Evolutionary conservation across 37 sponge, comb jelly and placozoan species (phyloP).

Genomic region (Halichondria panicea): DNA sequence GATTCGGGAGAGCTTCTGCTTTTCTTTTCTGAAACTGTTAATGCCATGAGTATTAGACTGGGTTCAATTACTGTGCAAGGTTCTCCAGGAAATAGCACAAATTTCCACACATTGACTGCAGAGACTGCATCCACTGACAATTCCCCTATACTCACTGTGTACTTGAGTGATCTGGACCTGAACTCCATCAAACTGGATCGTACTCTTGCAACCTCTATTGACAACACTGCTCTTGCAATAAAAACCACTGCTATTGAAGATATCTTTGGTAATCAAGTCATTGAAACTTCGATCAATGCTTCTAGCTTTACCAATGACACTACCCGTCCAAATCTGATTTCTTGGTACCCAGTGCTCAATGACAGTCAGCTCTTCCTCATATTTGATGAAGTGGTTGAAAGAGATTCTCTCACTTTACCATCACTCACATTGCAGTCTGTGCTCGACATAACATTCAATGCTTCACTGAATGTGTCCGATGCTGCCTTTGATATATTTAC

Average conservation of each 20-base stretch:
- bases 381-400: conserved; percentile 81
- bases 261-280: conserved; percentile 50
- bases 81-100: not conserved
- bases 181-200: conserved; percentile 68
- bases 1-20: conserved; percentile 63
- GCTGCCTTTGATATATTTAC: conserved; percentile 33
- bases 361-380: conserved; percentile 30
- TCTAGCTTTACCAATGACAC: conserved; percentile 58
- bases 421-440: conserved; percentile 79
- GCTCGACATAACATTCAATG: conserved; percentile 12
- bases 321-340: conserved; percentile 61
- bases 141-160: conserved; percentile 45
- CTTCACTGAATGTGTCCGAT: not conserved
- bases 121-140: conserved; percentile 14
- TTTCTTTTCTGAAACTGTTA: conserved; percentile 80
- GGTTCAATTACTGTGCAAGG: conserved; percentile 29
- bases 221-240: conserved; percentile 58
- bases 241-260: conserved; percentile 38
- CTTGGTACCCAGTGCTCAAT: conserved; percentile 55
- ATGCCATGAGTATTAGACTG: conserved; percentile 34
- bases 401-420: conserved; percentile 41
- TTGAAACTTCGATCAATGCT: conserved; percentile 7
- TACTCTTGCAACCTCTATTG: conserved; percentile 40
- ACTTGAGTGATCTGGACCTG: conserved; percentile 42
- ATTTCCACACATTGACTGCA: conserved; percentile 25